A percentile compares a stretch with the other conserved stretches of the same genome.
phyloP scores from a whole-genome alignment of 1,140 invertebrate species.

The Ditylenchus dipsaci region DNA sequence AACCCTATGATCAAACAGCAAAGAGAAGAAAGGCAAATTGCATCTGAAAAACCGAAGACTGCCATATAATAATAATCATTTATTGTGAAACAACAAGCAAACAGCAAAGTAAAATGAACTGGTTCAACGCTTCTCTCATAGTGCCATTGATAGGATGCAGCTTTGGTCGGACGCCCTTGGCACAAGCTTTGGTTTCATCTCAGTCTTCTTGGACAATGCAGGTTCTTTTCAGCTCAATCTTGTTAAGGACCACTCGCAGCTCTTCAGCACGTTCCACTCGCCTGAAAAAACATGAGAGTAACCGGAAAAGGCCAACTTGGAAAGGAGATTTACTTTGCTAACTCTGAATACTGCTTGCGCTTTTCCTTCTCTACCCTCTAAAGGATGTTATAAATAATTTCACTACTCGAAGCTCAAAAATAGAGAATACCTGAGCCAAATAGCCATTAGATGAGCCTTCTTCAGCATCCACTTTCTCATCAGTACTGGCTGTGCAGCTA shows the following conservation, averaged over 20 bases:
- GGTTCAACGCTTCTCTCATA: constrained; percentile 68
- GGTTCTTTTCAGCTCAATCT: constrained; percentile 75
- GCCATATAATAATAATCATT: too few species aligned
- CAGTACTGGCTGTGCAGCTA: too few species aligned
- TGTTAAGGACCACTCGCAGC: constrained; percentile 74
- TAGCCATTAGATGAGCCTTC: too few species aligned
- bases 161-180: constrained; percentile 67
- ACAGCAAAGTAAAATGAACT: background rate
- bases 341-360: constrained; percentile 71
- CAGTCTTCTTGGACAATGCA: constrained; percentile 58
- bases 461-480: too few species aligned
- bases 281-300: constrained; percentile 59
- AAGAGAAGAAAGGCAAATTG: background rate
- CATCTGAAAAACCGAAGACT: background rate
- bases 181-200: constrained; percentile 66
- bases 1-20: too few species aligned
- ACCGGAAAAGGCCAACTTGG: too few species aligned
- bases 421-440: background rate
- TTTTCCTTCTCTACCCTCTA: constrained; percentile 65
- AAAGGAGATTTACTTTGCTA: constrained; percentile 59
- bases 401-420: background rate
- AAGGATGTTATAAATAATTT: background rate
- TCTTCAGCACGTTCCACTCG: constrained; percentile 77
- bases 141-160: constrained; percentile 79
- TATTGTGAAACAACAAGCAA: background rate